phyloP scores from a whole-genome alignment of 2,888 invertebrate species.

The Sinohyriopsis cumingii region DNA sequence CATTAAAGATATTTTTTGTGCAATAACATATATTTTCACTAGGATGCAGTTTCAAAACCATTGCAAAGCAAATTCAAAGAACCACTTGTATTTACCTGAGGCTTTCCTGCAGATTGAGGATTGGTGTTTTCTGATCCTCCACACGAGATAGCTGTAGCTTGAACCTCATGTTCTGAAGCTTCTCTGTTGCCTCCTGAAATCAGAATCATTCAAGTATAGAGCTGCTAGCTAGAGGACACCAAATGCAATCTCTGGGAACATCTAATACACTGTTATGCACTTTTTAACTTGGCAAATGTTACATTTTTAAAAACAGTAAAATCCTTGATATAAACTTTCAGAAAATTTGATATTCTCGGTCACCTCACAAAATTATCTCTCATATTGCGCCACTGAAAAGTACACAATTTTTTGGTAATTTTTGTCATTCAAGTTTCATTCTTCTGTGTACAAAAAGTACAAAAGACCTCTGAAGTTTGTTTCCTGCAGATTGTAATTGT shows the following conservation, averaged over 20 bases:
- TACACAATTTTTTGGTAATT: too few relatives aligned
- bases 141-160: constrained; percentile 92
- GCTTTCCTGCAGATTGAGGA: constrained; percentile 91
- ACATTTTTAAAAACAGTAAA: too few relatives aligned
- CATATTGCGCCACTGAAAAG: too few relatives aligned
- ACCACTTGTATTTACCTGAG: constrained; percentile 70
- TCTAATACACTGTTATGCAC: too few relatives aligned
- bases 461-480: too few relatives aligned
- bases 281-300: too few relatives aligned
- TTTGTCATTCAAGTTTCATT: too few relatives aligned
- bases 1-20: not conserved
- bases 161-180: constrained; percentile 93
- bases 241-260: not conserved
- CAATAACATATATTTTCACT: not conserved
- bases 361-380: too few relatives aligned
- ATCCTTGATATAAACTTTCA: too few relatives aligned
- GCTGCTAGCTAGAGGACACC: not conserved
- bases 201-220: not conserved
- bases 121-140: constrained; percentile 92
- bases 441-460: too few relatives aligned
- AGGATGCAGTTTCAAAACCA: not conserved
- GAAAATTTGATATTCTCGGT: too few relatives aligned
- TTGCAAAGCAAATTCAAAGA: not conserved
- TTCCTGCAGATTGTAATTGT: too few relatives aligned
- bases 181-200: constrained; percentile 83